These are phyloP conservation scores for Myiopsitta monachus DNA, from an alignment of 2,113 vertebrate species.

Conservation along the genomic window DNA sequence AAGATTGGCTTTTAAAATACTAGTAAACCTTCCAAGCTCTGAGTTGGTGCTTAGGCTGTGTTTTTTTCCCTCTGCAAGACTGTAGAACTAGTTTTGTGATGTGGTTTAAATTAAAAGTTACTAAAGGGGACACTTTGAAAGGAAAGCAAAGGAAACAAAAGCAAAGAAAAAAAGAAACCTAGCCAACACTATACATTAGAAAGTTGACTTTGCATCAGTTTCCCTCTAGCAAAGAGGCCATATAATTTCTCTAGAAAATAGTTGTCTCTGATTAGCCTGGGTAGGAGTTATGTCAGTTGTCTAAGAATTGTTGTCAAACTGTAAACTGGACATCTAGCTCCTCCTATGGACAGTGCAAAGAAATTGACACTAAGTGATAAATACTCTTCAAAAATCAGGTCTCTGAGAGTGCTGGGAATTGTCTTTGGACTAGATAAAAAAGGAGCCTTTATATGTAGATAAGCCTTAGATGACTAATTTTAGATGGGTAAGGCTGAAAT, in stretches of 20 bases:
- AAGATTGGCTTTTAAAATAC: background rate
- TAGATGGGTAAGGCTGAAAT: background rate
- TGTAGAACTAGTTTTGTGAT: background rate
- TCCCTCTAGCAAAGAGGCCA: background rate
- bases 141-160: background rate
- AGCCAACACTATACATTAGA: background rate
- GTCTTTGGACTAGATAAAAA: background rate
- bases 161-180: background rate
- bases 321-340: background rate
- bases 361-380: background rate
- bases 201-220: background rate
- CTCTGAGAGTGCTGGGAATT: background rate
- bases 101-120: background rate
- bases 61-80: background rate
- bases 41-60: background rate
- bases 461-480: background rate
- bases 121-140: background rate
- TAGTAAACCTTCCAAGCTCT: background rate
- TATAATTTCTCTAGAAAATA: background rate
- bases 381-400: background rate
- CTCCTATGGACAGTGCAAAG: background rate
- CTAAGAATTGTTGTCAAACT: background rate
- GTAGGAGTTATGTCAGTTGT: background rate
- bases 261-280: background rate
- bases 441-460: background rate